A percentile compares a stretch with the other conserved stretches of the same genome.
Evolutionary conservation across 2,797 vertebrate genomes (phyloP).

Genomic region (Danio tinwini): DNA sequence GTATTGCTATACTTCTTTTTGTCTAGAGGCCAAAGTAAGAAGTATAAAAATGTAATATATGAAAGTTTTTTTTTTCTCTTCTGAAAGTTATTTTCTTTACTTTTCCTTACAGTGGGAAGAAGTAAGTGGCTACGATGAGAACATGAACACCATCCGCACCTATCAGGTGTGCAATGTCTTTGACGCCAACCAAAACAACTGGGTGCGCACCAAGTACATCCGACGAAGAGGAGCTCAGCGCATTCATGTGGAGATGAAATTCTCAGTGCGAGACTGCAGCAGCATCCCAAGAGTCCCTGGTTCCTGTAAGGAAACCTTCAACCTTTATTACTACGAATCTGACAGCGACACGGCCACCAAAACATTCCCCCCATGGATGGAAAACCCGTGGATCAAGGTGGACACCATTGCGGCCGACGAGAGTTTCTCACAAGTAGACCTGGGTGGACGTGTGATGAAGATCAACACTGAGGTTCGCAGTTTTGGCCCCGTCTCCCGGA

Average conservation of each 20-base stretch:
- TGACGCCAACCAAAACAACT: conserved; percentile 97
- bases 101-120: conserved; percentile 93
- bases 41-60: too few relatives aligned
- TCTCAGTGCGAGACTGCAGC: conserved; percentile 97
- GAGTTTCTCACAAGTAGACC: conserved; percentile 98
- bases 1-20: too few relatives aligned
- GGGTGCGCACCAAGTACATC: conserved; percentile 98
- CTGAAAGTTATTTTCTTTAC: neutral
- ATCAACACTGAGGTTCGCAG: conserved; percentile 98
- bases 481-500: conserved; percentile 93
- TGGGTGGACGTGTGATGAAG: conserved; percentile 96
- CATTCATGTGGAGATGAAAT: conserved; percentile 99
- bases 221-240: conserved; percentile 90
- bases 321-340: conserved; percentile 95
- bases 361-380: conserved; percentile 94
- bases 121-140: conserved; percentile 97
- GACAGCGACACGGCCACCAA: conserved; percentile 91
- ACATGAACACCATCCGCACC: conserved; percentile 99
- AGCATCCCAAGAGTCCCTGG: conserved; percentile 97
- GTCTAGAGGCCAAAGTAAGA: neutral
- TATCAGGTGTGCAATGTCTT: conserved; percentile 99
- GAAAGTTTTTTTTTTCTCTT: neutral
- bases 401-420: conserved; percentile 97
- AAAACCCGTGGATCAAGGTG: conserved; percentile 98
- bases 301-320: conserved; percentile 99